Percentiles rank a stretch among this genome's conserved stretches.
Evolutionary conservation across 2,888 invertebrate species (phyloP).

Genomic region (Spatulosminthurus flaviceps): DNA sequence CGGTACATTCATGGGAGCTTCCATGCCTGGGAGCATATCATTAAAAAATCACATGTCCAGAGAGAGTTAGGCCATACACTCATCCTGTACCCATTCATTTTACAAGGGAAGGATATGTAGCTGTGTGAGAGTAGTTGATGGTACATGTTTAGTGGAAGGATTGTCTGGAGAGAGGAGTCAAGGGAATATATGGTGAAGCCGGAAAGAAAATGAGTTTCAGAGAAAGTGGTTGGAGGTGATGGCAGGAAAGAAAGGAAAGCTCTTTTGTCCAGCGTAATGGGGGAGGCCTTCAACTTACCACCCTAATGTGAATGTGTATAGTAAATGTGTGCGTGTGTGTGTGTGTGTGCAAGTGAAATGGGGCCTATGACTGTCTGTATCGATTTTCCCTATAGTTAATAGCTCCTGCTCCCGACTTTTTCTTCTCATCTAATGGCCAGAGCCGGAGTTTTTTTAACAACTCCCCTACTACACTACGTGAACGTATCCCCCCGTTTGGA

Average conservation of each 20-base stretch:
- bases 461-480: background rate
- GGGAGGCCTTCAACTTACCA: conserved; percentile 20
- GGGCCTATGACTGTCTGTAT: conserved; percentile 31
- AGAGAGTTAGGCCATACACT: too few species aligned
- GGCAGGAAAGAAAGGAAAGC: conserved; percentile 34
- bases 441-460: conserved; percentile 16
- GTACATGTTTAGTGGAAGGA: background rate
- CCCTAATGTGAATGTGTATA: background rate
- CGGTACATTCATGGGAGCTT: too few species aligned
- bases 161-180: background rate
- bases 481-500: conserved; percentile 32
- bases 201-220: conserved; percentile 20
- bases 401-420: conserved; percentile 21
- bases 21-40: too few species aligned
- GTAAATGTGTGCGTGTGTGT: conserved; percentile 22
- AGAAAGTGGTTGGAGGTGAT: conserved; percentile 21
- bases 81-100: too few species aligned
- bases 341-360: conserved; percentile 31
- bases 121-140: background rate
- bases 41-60: too few species aligned
- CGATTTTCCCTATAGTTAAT: conserved; percentile 38
- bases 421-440: conserved; percentile 25
- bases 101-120: background rate
- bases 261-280: conserved; percentile 43
- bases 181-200: conserved; percentile 39